Evolutionary conservation across 2,797 vertebrate genomes (phyloP).

Genomic region (Toxotes lorentzi): DNA sequence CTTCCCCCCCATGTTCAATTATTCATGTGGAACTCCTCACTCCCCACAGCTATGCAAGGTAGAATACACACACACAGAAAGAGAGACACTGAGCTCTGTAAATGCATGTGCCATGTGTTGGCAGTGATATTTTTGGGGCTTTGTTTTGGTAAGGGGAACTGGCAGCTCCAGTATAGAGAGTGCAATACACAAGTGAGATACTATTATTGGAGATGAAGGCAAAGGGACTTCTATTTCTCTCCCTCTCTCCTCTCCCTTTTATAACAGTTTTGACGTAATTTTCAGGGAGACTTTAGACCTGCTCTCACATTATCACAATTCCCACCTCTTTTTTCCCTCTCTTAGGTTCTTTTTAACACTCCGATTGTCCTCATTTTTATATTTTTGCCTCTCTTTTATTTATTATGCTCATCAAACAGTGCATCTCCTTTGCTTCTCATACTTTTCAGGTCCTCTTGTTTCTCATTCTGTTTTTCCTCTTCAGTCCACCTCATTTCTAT

Average conservation of each 20-base stretch:
- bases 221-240: slow-evolving; percentile 53
- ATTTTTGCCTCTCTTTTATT: neutral
- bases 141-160: slow-evolving; percentile 75
- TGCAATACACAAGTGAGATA: slow-evolving; percentile 61
- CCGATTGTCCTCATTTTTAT: slow-evolving; percentile 23
- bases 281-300: slow-evolving; percentile 44
- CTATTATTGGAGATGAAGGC: slow-evolving; percentile 78
- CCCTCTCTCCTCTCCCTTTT: slow-evolving; percentile 26
- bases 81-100: slow-evolving; percentile 45
- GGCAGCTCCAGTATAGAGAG: slow-evolving; percentile 64
- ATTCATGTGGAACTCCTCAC: slow-evolving; percentile 78
- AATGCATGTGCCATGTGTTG: slow-evolving; percentile 77
- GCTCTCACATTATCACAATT: slow-evolving; percentile 40
- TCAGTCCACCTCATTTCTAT: slow-evolving; percentile 44
- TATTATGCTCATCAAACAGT: slow-evolving; percentile 37
- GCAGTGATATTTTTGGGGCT: slow-evolving; percentile 77
- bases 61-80: slow-evolving; percentile 12
- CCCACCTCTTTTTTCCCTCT: slow-evolving; percentile 16
- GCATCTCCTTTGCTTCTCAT: slow-evolving; percentile 35
- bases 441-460: slow-evolving; percentile 51
- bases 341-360: slow-evolving; percentile 17
- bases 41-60: slow-evolving; percentile 73
- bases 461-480: slow-evolving; percentile 45
- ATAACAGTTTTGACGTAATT: slow-evolving; percentile 49
- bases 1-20: slow-evolving; percentile 71